Base-by-base conservation (phyloP, 2,797 vertebrate species). In the Valencia hispanica region DNA sequence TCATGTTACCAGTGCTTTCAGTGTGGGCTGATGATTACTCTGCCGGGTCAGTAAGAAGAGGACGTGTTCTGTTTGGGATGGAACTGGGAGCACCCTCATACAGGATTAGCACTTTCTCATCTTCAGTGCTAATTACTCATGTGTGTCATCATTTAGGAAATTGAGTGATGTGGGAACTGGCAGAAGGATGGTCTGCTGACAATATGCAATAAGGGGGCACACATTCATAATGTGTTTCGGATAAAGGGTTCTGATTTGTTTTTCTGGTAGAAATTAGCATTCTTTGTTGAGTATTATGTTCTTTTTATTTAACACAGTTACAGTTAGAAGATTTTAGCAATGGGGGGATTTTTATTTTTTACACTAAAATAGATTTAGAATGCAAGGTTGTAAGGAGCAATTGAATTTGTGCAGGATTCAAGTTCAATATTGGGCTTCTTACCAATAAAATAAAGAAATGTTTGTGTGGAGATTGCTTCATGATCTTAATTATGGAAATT, bases 91-190 rank as follows among this genome's bases (percentile, higher is more conserved):
- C 80, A 79, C 85, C 79, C 80, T 70, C 70, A 79, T 81, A 68
- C 41, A 78, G 86, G 86, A 89, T 92, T 91, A 91, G 74, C 88
- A 87, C 83, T 80, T 86, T 74, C 88, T 92, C 85, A 83, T 59
- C 66, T 79, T 88, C 74, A 70, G 57, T 8, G 27, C 71, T 90
- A 88, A 92, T 91, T 83, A 85, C 83, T 70, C 30, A 80, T 79
- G 69, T 76, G 70, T 88, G 87, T 87, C 79, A 87, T 88, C 87
- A 70, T 73, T n/a, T 18, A 48, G 79, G 69, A 81, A 81, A 82
- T 79, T 82, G 75, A 74, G 82, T 18, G 72, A 82, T 80, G 72
- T 81, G 71, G 66, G 80, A 80, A 72, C 34, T 72, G 74, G 82
- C 59, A 47, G 50, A 80, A 30, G 51, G 12, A 81, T 76, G 66